phyloP scores from a whole-genome alignment of 2,888 invertebrate genomes.

The Lithophane leautieri region DNA sequence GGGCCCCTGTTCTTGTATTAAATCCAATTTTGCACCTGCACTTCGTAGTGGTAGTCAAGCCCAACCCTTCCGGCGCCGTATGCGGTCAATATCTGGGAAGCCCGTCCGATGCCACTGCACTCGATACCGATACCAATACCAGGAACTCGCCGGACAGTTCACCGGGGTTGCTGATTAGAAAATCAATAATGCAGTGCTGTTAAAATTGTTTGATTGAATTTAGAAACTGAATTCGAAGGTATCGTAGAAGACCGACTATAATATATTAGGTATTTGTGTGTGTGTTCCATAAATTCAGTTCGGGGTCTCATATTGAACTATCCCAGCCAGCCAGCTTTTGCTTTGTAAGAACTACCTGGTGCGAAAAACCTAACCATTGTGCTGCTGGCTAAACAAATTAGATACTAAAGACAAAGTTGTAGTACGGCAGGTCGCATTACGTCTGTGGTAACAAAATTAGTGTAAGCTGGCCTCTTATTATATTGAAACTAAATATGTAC shows the following conservation, averaged over 20 bases:
- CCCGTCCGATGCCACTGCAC: constrained; percentile 52
- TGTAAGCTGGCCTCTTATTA: too few species aligned
- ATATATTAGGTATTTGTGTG: neutral
- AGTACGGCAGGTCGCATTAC: neutral
- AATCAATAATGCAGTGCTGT: constrained; percentile 46
- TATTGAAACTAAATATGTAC: too few species aligned
- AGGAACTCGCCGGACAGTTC: constrained; percentile 35
- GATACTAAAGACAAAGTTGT: neutral
- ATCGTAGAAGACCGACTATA: neutral
- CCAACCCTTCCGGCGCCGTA: constrained; percentile 33
- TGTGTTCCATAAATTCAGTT: neutral
- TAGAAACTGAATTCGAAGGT: neutral
- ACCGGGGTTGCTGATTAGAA: constrained; percentile 23
- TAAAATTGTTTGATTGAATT: neutral
- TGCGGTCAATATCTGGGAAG: constrained; percentile 61
- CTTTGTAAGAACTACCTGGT: neutral
- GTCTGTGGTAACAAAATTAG: neutral
- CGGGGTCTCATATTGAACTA: neutral
- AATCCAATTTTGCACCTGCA: neutral
- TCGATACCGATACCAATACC: constrained; percentile 39
- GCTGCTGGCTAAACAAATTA: neutral
- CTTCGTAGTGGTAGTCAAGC: neutral
- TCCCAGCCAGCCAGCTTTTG: neutral
- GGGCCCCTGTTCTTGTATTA: neutral
- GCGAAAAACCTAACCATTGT: neutral